Conservation (phyloP, 2,888 invertebrate species). For the Agrochola lota region DNA sequence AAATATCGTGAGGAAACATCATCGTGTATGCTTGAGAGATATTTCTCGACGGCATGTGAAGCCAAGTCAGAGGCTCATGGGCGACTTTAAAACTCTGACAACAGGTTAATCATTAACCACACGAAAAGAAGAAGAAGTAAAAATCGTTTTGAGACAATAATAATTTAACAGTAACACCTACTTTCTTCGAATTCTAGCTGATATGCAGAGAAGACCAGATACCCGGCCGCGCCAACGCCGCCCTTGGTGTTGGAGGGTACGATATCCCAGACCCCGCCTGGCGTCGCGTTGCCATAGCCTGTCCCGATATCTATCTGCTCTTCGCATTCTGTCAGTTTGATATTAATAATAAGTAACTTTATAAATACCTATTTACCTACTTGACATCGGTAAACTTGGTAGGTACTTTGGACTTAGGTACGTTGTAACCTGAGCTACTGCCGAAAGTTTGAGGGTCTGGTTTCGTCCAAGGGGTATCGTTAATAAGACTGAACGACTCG, state of each 20-base stretch:
- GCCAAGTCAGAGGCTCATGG: too few relatives aligned
- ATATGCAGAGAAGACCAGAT: constrained; percentile 84
- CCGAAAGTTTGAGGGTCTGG: neutral
- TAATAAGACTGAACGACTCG: neutral
- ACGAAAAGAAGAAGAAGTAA: too few relatives aligned
- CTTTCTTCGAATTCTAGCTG: constrained; percentile 70
- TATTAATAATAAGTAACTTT: neutral
- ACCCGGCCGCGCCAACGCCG: constrained; percentile 74
- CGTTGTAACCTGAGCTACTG: neutral
- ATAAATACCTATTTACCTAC: constrained; percentile 3
- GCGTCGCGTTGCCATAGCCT: constrained; percentile 78
- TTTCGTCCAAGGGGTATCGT: neutral
- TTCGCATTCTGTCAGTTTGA: constrained; percentile 82
- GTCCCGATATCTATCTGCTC: constrained; percentile 82
- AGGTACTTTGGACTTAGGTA: too few relatives aligned
- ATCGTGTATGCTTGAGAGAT: too few relatives aligned
- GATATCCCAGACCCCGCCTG: constrained; percentile 83
- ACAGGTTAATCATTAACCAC: too few relatives aligned
- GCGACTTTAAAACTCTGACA: too few relatives aligned
- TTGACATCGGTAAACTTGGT: neutral
- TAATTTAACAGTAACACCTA: neutral
- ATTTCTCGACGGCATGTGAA: too few relatives aligned
- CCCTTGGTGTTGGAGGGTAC: constrained; percentile 76
- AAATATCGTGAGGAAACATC: too few relatives aligned
- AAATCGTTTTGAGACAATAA: neutral